Percentiles rank a stretch among this genome's conserved stretches.
Conservation (phyloP, 92 coral and sea anemone genomes). For the Paragorgia papillata region DNA sequence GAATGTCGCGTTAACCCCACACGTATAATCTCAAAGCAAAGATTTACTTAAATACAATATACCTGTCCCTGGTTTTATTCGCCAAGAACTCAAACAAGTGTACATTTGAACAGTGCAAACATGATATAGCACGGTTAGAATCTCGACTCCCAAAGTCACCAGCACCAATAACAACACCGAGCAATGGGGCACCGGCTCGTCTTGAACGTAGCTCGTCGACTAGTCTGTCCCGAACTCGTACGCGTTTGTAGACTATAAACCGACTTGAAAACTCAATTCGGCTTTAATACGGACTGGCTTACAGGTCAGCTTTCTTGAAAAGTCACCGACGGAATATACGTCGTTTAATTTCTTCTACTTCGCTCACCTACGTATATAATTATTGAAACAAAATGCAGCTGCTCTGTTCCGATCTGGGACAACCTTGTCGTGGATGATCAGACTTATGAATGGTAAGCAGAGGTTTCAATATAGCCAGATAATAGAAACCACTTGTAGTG, state of each 20-base stretch:
- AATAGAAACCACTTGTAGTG: neutral
- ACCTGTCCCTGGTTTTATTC: neutral
- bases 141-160: neutral
- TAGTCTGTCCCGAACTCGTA: too few species aligned
- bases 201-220: too few species aligned
- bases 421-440: neutral
- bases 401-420: neutral
- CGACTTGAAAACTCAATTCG: too few species aligned
- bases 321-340: too few species aligned
- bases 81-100: neutral
- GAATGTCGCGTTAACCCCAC: neutral
- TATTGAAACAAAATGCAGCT: neutral
- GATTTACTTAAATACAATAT: neutral
- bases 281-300: too few species aligned
- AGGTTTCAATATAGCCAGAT: constrained; percentile 17
- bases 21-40: neutral
- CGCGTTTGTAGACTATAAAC: too few species aligned
- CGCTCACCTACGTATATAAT: neutral
- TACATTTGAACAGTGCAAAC: neutral
- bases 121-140: neutral
- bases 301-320: too few species aligned
- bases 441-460: constrained; percentile 19
- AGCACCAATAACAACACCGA: neutral
- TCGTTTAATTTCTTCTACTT: too few species aligned
- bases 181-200: too few species aligned